Conservation (phyloP, 2,113 vertebrate genomes). For the Paramisgurnus dabryanus region DNA sequence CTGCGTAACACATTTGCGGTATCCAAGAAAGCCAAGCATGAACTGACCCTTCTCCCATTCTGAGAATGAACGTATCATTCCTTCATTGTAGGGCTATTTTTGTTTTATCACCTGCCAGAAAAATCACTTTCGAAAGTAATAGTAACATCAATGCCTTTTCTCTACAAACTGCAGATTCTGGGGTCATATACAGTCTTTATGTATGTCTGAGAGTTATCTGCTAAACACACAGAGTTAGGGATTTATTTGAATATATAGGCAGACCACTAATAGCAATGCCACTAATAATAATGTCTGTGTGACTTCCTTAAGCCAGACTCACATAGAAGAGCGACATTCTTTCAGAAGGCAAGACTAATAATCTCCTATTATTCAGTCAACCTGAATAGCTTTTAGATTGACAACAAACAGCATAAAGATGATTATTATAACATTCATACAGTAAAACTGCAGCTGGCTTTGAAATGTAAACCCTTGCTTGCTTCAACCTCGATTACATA, state of each 20-base stretch:
- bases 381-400: background rate
- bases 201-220: too few relatives aligned
- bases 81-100: too few relatives aligned
- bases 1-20: constrained; percentile 12
- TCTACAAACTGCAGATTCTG: too few relatives aligned
- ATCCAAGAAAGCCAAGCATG: constrained; percentile 10
- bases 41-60: background rate
- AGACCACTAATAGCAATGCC: too few relatives aligned
- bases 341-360: background rate
- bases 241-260: too few relatives aligned
- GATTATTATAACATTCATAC: background rate
- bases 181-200: too few relatives aligned
- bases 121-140: too few relatives aligned
- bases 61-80: constrained; percentile 3
- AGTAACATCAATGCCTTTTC: too few relatives aligned
- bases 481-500: constrained; percentile 51
- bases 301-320: too few relatives aligned
- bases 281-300: too few relatives aligned
- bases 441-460: constrained; percentile 10
- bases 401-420: background rate
- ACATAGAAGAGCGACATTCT: constrained; percentile 13
- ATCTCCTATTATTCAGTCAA: background rate
- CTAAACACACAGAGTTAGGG: too few relatives aligned
- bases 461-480: constrained; percentile 43
- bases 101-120: too few relatives aligned